Base-by-base conservation (phyloP, 2,797 vertebrate species). In the Falco peregrinus region DNA sequence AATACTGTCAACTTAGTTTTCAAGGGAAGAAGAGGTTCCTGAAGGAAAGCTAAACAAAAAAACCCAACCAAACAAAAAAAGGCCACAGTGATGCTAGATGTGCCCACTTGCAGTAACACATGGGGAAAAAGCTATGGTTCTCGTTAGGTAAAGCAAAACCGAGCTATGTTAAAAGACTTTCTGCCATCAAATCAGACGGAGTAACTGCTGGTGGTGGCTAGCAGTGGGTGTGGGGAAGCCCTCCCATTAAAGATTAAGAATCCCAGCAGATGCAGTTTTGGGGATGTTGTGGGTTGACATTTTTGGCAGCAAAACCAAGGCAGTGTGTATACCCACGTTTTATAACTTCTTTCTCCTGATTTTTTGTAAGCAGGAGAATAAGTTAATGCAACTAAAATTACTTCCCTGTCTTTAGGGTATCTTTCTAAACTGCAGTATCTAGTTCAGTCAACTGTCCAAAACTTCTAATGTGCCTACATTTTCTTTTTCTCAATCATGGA, bases 361-460 rank as follows among this genome's bases (percentile, higher is more conserved):
- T 63, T 54, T 79, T 80, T 31, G n/a, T 56, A 83, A 67, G 31
- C 35, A 48, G n/a, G 35, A 71, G 78, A 60, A 33, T 13, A 50
- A 54, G 65, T 33, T 47, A 33, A 47, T 20, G 39, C 56, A 65
- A 41, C 10, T 17, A 64, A 59, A 91, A 59, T 21, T 37, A 37
- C 41, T 78, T 60, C n/a, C 54, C 41, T 54, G 67, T 22, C 47
- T 69, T 73, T 20, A 45, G 50, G 50, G 25, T 43, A 31, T 20
- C 75, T 77, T 69, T 88, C 65, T 54, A 45, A 50, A 65, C n/a
- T 60, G 41, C 45, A 29, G 79, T 70, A 84, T 87, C 91, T 86
- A 90, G 61, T 86, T 92, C 71, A 57, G 70, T 59, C 86, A 93
- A 51, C 79, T 90, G 83, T 57, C 78, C 41, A 43, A 75, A 86